Evolutionary conservation across 2,797 vertebrate genomes (phyloP), one percentile per base, ranked within the genome.

Genomic region (Vireo griseus): DNA sequence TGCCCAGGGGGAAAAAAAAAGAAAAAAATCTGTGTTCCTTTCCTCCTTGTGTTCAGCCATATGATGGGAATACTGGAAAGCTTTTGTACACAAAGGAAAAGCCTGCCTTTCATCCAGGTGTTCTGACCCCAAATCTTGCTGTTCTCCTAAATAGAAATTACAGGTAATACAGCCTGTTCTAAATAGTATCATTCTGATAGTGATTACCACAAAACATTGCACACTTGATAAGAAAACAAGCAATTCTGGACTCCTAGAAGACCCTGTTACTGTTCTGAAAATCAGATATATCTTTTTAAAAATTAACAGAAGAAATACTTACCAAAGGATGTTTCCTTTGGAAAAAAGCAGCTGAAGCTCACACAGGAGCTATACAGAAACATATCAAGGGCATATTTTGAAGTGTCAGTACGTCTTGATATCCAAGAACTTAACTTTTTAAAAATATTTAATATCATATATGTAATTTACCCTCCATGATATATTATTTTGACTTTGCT

Each of bases 1-100:
- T 71, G 18, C 3, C 7, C 2, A 31, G 24, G 50, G 4, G 3
- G 10, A 13, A 1, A 11, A 10, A 18, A 71, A 15, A 1, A 7
- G 9, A 10, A 31, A 13, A 1, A 35, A 6, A 7, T 6, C 9
- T 33, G 2, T 22, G 1, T 59, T 81, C 12, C 5, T 68, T 78
- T 47, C 16, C 6, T 65, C n/a, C 13, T 67, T 29, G 0, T 45
- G 3, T 51, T 73, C 50, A 37, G 12, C 12, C 16, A 11, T 62
- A 5, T 31, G 40, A 40, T 52, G 42, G 40, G 6, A 40, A 13
- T 86, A 21, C 37, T 57, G 26, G 26, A 50, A 82, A 52, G 4
- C 7, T 68, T 52, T 55, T 68, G 21, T 8, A 31, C 6, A 6
- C 11, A 45, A n/a, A 66, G 42, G 14, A 26, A 22, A 79, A 59